These are phyloP conservation scores for Pluvianellus socialis DNA, from an alignment of 2,113 vertebrate genomes.

Conservation along the genomic window DNA sequence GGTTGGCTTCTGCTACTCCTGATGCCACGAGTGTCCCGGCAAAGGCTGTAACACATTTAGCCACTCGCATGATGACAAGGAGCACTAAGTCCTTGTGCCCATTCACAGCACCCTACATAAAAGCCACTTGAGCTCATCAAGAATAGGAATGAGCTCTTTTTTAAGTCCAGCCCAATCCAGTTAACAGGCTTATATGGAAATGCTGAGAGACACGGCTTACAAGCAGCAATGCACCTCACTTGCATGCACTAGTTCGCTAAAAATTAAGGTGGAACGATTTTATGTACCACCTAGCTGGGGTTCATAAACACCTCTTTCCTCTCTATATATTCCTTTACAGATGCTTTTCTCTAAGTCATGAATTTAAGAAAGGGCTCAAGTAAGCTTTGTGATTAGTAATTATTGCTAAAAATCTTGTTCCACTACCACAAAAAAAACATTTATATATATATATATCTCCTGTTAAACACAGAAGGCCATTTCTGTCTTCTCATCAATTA, in stretches of 20 bases:
- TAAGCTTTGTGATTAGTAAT: not conserved
- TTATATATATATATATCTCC: not conserved
- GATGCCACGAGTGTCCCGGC: not conserved
- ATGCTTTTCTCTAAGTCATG: not conserved
- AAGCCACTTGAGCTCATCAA: conserved; percentile 24
- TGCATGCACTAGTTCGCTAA: not conserved
- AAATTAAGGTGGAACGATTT: not conserved
- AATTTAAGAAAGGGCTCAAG: not conserved
- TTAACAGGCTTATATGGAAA: conserved; percentile 50
- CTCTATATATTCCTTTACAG: not conserved
- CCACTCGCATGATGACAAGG: not conserved
- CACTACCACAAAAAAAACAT: not conserved
- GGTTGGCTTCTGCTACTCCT: not conserved
- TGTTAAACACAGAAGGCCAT: not conserved
- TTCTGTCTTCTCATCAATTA: not conserved
- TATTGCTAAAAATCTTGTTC: not conserved
- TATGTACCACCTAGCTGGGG: not conserved
- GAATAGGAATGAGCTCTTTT: conserved; percentile 21
- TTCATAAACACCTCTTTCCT: not conserved
- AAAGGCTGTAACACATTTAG: not conserved
- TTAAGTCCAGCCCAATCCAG: conserved; percentile 15
- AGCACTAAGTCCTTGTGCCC: not conserved
- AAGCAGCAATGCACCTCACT: not conserved
- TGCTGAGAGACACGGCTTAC: not conserved
- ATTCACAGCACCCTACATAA: not conserved